A percentile compares a stretch with the other conserved stretches of the same genome.
Evolutionary conservation across 2,113 vertebrate species (phyloP).

Genomic region (Alexandromys fortis): DNA sequence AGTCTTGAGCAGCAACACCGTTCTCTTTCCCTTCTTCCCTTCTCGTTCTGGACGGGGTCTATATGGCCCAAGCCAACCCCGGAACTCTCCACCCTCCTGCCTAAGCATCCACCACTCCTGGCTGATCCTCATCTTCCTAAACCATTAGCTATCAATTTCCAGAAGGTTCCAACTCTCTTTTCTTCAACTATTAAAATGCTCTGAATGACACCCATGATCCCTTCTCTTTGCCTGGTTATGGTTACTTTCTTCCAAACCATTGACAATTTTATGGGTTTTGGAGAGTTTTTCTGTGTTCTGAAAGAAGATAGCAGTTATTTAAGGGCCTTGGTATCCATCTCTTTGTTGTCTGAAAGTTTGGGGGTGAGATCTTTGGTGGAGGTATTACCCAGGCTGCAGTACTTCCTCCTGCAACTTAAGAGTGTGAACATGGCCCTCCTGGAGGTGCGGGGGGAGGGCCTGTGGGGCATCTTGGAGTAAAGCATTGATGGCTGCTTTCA

Average conservation of each 20-base stretch:
- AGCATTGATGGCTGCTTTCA: slow-evolving; percentile 20
- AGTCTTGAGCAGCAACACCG: neutral
- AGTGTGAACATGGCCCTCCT: neutral
- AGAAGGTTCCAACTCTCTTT: neutral
- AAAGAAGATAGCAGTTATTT: neutral
- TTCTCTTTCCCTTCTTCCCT: neutral
- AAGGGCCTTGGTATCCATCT: neutral
- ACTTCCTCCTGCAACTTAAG: neutral
- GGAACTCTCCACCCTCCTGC: neutral
- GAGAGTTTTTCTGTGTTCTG: neutral
- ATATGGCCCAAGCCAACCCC: neutral
- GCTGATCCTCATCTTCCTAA: neutral
- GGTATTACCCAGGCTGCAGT: neutral
- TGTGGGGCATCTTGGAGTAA: neutral
- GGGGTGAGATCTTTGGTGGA: neutral
- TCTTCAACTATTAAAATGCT: neutral
- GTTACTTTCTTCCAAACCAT: neutral
- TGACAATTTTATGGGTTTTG: neutral
- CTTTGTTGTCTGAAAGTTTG: neutral
- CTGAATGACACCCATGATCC: neutral
- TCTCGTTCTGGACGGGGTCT: neutral
- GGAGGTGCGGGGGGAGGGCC: neutral
- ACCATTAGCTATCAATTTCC: neutral
- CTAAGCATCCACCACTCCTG: neutral
- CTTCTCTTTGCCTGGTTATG: neutral